Base-by-base conservation (phyloP, 2,888 invertebrate genomes). In the Archaeoteleia sp. region DNA sequence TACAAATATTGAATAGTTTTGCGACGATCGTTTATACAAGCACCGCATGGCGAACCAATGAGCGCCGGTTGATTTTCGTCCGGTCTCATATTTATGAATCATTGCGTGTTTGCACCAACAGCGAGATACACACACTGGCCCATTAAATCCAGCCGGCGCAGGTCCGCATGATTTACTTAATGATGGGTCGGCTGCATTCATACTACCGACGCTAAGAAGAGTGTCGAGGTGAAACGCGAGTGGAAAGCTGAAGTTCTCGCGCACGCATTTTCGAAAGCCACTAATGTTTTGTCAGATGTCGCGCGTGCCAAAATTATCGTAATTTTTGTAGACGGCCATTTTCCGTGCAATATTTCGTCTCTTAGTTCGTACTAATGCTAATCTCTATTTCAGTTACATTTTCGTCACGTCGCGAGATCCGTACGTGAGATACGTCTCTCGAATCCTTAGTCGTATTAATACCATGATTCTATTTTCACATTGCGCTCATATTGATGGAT, bases 121-220 rank as follows among this genome's bases (percentile, higher is more conserved):
- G 51, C 37, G 30, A 45, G 37, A 51, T 48, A 51, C 51, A 51
- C n/a, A n/a, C 65, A 63, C 71, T 72, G 60, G 43, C 61, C 77
- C 74, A 78, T 80, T 78, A 78, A 75, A 78, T 76, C 68, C 72
- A 69, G 72, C 70, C 63, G 55, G 53, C 61, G 57, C 61, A 48
- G 43, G 62, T 65, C 57, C 66, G 65, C 57, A 54, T 75, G 75
- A 79, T 79, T 78, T 75, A 75, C 76, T 80, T 74, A 77, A 78
- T 73, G 77, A 77, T 69, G 60, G 66, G 43, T 65, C 53, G 66
- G 51, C 48, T 65, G 71, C 75, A 69, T 74, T 71, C 73, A 70
- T 72, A 58, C 70, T 27, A 39, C 45, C 51, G 45, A 55, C 48
- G 66, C 58, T 61, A 60, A 66, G 70, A 46, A 45, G 42, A 61